Evolutionary conservation across 2,888 invertebrate species (phyloP), one percentile per base, ranked within the genome.

Genomic region (Neoaliturus tenellus): DNA sequence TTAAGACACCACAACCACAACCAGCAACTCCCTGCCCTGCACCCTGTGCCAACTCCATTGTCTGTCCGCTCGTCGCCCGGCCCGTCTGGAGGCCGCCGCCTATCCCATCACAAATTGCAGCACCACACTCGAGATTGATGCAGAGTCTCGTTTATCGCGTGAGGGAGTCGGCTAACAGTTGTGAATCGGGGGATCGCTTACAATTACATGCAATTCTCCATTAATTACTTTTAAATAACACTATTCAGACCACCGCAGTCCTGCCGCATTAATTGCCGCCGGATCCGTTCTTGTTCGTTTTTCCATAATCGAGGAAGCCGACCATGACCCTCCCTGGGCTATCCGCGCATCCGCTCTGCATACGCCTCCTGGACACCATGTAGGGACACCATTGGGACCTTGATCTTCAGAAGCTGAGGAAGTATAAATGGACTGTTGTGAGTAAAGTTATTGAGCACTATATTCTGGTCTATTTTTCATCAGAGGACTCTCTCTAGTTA

Each of bases 211-310:
- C 62, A 23, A 51, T 51, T 51, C 23, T 10, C 23, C 23, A 14
- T 28, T 28, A 62, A 62, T 62, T 62, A 23, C 55, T 55, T 55
- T 55, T 55, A 55, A 62, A 62, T 62, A 62, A 28, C 62, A 62
- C 62, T 28, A 62, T 28, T 62, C 17, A 62, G 31, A 62, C 62
- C 28, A 28, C 62, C 62, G 62, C 23, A 4, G 39, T 17, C 17
- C 62, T 14, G 31, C 62, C 10, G 31, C 31, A 55, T 55, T 55
- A 62, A 62, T 25, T 62, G 5, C 62, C 17, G 12, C 5, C 28
- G n/a, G 62, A 51, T 20, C 20, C 28, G 14, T 55, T 12, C 25
- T 25, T 62, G 62, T 62, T 62, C 62, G 62, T 31, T 28, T 55
- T 62, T 62, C 62, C 62, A 62, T 28, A 62, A 55, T 23, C 55